Conservation (phyloP, 30 jellyfish, hydroid and myxozoan species). For the Aurelia sp. region DNA sequence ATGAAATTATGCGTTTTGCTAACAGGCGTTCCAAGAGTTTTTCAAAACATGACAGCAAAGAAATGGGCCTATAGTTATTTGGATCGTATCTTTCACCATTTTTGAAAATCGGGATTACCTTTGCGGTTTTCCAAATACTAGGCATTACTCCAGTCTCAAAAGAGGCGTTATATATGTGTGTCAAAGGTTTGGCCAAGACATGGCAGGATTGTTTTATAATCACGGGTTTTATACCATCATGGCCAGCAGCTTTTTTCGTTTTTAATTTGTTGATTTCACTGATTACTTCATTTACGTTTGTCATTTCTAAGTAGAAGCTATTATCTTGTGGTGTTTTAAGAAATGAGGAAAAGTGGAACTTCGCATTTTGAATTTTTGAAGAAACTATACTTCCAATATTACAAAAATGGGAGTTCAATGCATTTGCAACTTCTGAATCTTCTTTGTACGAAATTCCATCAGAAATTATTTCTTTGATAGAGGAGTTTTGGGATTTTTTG, state of each 20-base stretch:
- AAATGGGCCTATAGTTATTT: too few species aligned
- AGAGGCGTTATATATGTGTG: too few species aligned
- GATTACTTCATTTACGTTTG: too few species aligned
- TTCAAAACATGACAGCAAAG: background rate
- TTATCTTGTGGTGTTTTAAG: background rate
- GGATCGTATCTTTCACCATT: too few species aligned
- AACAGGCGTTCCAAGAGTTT: background rate
- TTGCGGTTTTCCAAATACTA: too few species aligned
- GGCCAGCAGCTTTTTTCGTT: too few species aligned
- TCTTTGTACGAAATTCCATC: background rate
- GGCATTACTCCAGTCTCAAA: too few species aligned
- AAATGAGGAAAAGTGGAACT: background rate
- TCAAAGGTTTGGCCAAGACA: too few species aligned
- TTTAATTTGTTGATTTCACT: too few species aligned
- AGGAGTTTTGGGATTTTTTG: background rate
- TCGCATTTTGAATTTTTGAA: background rate
- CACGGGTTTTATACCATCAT: too few species aligned
- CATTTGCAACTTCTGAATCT: background rate
- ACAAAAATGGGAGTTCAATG: constrained; percentile 1
- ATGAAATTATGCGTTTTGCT: background rate
- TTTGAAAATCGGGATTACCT: too few species aligned
- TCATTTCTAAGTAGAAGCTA: background rate
- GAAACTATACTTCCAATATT: background rate
- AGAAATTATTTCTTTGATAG: constrained; percentile 8
- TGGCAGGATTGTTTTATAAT: too few species aligned